Base-by-base conservation (phyloP, 2,797 vertebrate species). In the Melanogrammus aeglefinus region DNA sequence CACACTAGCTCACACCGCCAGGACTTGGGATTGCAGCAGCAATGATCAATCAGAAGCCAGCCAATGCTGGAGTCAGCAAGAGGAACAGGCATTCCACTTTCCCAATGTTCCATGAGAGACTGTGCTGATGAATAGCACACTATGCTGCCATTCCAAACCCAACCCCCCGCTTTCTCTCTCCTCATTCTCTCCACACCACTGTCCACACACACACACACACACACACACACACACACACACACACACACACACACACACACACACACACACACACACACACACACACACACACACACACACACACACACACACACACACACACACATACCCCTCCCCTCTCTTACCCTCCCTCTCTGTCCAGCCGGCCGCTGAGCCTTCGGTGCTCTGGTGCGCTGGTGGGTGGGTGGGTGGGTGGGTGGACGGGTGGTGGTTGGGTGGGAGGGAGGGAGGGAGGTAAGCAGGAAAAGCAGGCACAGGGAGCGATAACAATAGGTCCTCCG, bases 401-500 rank as follows among this genome's bases (percentile, higher is more conserved):
- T 31, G 29, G 29, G 29, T 31, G 29, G 29, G 4, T 18, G 16
- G 79, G 86, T 90, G 91, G 89, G 29, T 7, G 77, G 76, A 6
- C 14, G 27, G 80, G 66, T 36, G 72, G 18, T 21, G 47, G 18
- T 31, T 41, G 76, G 77, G 7, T 16, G 21, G 79, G 86, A 89
- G 91, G 89, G 75, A 4, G 77, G 76, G 8, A 14, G 29, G 80
- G 66, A 39, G 72, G 10, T 9, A 6, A 75, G 57, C 57, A 63
- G 81, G 85, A 84, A 86, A 81, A 88, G 87, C 82, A 89, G 92
- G 91, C 91, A 86, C 84, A 7, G 79, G 51, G 79, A 16, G 21
- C 92, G 91, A 91, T 90, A 94, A 95, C 92, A 93, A 94, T 92
- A 90, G 93, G 87, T 94, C 92, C 91, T 91, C 89, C 91, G 95